Conservation (phyloP, 2,888 invertebrate genomes). For the Lysandra coridon region DNA sequence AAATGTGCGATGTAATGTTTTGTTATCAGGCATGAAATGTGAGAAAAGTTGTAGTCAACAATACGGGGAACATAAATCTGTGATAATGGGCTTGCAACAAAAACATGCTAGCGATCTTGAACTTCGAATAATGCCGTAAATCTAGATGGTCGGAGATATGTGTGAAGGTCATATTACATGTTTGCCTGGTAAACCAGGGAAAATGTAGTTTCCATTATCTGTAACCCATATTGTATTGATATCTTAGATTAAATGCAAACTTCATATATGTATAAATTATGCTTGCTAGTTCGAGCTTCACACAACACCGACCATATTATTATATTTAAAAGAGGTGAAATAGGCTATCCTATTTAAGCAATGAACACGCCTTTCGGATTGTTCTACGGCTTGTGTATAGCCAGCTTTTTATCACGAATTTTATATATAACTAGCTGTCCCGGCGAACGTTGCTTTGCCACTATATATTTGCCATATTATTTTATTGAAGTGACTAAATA, state of each 20-base stretch:
- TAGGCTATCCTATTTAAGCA: too few relatives aligned
- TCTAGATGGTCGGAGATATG: constrained; percentile 14
- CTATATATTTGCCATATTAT: too few relatives aligned
- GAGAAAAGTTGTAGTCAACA: constrained; percentile 27
- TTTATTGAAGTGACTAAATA: too few relatives aligned
- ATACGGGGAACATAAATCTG: constrained; percentile 24
- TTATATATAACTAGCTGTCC: background rate
- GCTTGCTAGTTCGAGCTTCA: too few relatives aligned
- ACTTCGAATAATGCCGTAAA: constrained; percentile 22
- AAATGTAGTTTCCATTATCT: background rate
- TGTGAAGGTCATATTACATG: background rate
- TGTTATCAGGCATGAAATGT: constrained; percentile 16
- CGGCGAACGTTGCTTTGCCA: too few relatives aligned
- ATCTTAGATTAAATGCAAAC: too few relatives aligned
- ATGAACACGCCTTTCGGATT: background rate
- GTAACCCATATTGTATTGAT: too few relatives aligned
- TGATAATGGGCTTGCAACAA: constrained; percentile 18
- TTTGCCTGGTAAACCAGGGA: background rate
- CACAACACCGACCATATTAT: too few relatives aligned
- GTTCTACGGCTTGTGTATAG: background rate
- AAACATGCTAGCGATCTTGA: constrained; percentile 26
- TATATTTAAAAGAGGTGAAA: too few relatives aligned
- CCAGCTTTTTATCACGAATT: background rate
- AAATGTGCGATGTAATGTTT: background rate
- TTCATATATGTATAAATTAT: too few relatives aligned